Evolutionary conservation across 2,113 vertebrate genomes (phyloP).

Genomic region (Mastomys natalensis): DNA sequence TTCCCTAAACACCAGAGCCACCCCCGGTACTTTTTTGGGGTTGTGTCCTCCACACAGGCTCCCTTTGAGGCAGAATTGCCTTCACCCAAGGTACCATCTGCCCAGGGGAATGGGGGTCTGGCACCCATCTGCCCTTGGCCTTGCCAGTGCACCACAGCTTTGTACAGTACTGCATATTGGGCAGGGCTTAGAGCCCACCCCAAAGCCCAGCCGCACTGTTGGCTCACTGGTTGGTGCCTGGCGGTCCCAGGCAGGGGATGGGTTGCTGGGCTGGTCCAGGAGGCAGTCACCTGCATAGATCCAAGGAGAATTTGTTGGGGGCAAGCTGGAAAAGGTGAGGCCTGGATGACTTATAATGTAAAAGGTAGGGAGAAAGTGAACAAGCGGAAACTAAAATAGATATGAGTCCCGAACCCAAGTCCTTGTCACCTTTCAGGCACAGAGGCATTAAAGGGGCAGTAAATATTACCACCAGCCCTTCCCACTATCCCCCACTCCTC

Average conservation of each 20-base stretch:
- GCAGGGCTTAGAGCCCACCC: constrained; percentile 95
- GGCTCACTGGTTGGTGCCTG: constrained; percentile 90
- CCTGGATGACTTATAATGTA: neutral
- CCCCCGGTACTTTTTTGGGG: constrained; percentile 90
- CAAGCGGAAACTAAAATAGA: neutral
- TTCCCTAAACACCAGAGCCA: neutral
- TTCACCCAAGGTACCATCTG: constrained; percentile 96
- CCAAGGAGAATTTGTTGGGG: neutral
- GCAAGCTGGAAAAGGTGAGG: neutral
- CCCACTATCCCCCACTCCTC: neutral
- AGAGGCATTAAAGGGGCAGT: neutral
- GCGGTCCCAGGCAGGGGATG: constrained; percentile 89
- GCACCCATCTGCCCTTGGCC: constrained; percentile 94
- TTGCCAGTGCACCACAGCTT: constrained; percentile 99
- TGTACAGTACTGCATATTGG: constrained; percentile 95
- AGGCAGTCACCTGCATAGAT: constrained; percentile 93
- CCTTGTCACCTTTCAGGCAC: neutral
- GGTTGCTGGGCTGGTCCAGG: constrained; percentile 96
- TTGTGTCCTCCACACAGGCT: constrained; percentile 89
- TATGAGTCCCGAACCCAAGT: neutral
- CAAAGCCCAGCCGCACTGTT: constrained; percentile 97
- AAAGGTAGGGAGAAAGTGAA: neutral
- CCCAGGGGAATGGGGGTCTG: constrained; percentile 99
- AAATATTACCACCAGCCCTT: neutral
- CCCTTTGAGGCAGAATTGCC: constrained; percentile 94